Conservation (phyloP, 2,888 invertebrate genomes). For the Syritta pipiens region DNA sequence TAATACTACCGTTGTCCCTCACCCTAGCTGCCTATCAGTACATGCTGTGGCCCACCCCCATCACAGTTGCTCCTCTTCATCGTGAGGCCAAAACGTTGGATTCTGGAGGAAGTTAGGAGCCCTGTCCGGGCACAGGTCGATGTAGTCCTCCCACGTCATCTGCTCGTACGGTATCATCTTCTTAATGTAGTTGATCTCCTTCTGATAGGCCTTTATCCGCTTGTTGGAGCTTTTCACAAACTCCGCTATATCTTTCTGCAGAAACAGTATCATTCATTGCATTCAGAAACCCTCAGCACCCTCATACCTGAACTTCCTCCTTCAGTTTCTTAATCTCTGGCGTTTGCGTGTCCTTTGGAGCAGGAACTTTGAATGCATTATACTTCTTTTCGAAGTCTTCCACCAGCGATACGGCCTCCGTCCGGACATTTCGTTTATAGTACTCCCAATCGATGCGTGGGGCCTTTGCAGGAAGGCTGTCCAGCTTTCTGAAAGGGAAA, state of each 20-base stretch:
- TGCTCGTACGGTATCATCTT: constrained; percentile 86
- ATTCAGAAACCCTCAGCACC: background rate
- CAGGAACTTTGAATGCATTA: constrained; percentile 85
- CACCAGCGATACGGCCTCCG: constrained; percentile 88
- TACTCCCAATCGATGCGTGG: constrained; percentile 90
- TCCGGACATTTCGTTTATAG: constrained; percentile 84
- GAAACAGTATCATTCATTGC: constrained; percentile 72
- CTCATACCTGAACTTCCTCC: constrained; percentile 80
- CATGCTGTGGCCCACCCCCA: no score
- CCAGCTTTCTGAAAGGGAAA: no score
- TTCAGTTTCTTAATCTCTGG: constrained; percentile 83
- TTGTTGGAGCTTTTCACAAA: constrained; percentile 73
- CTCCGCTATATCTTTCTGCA: constrained; percentile 62
- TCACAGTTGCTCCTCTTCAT: constrained; percentile 84
- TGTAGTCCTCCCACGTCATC: constrained; percentile 93
- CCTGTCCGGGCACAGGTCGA: constrained; percentile 85
- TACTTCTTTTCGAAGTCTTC: constrained; percentile 91
- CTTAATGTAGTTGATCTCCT: constrained; percentile 83
- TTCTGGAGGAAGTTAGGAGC: constrained; percentile 85
- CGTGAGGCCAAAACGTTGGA: constrained; percentile 93
- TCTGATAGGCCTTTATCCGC: constrained; percentile 79
- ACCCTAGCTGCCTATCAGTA: no score
- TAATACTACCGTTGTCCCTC: no score
- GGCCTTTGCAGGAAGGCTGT: no score
- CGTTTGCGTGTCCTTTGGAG: constrained; percentile 80